Conservation (phyloP, 2,797 vertebrate genomes). For the Arnoldichthys spilopterus region DNA sequence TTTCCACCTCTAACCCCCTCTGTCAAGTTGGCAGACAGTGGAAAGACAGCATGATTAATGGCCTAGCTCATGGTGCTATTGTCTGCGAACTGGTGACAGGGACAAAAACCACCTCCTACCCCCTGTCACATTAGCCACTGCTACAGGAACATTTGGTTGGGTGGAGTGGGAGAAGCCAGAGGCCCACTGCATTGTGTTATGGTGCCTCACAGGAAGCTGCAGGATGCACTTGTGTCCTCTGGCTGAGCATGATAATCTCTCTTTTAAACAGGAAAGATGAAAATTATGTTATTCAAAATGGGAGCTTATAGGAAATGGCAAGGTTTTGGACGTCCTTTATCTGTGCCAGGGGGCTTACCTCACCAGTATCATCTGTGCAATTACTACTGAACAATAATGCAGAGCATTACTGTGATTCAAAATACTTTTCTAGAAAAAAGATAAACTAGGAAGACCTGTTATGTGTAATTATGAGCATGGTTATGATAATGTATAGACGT, state of each 20-base stretch:
- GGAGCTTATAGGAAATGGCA: slow-evolving; percentile 48
- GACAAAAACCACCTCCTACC: slow-evolving; percentile 72
- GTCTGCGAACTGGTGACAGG: slow-evolving; percentile 70
- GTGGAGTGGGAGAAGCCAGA: slow-evolving; percentile 45
- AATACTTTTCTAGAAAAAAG: too few species aligned
- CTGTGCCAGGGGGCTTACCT: slow-evolving; percentile 26
- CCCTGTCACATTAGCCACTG: slow-evolving; percentile 71
- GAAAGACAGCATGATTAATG: slow-evolving; percentile 79
- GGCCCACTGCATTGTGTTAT: slow-evolving; percentile 42
- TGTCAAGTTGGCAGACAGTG: slow-evolving; percentile 74
- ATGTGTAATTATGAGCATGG: too few species aligned
- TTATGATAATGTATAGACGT: too few species aligned
- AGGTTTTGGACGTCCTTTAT: slow-evolving; percentile 44
- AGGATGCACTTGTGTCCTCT: slow-evolving; percentile 24
- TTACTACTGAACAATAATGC: too few species aligned
- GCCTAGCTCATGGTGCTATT: slow-evolving; percentile 72
- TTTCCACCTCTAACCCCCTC: slow-evolving; percentile 65
- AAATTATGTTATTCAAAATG: slow-evolving; percentile 43
- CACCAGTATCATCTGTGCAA: slow-evolving; percentile 25
- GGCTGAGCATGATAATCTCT: slow-evolving; percentile 13
- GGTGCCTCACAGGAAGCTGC: slow-evolving; percentile 56
- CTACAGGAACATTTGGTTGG: slow-evolving; percentile 65
- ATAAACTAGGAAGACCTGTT: too few species aligned
- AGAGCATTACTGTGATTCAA: too few species aligned
- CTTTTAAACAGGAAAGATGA: slow-evolving; percentile 53